A percentile compares a stretch with the other conserved stretches of the same genome.
phyloP scores from a whole-genome alignment of 2,888 invertebrate genomes.

The Onthophagus sagittarius region DNA sequence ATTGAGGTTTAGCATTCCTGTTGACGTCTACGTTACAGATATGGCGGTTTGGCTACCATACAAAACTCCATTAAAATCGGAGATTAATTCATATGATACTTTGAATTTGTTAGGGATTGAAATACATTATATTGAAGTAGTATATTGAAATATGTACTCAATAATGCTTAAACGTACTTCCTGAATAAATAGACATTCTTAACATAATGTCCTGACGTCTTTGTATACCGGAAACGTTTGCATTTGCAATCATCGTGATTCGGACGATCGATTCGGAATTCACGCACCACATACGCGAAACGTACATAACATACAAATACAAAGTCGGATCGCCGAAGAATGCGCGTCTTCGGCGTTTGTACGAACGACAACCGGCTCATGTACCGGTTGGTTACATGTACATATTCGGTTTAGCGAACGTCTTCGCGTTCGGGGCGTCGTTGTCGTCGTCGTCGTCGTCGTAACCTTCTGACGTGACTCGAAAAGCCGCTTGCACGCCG shows the following conservation, averaged over 20 bases:
- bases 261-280: conserved; percentile 19
- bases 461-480: not conserved
- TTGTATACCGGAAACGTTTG: conserved; percentile 6
- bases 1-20: no score
- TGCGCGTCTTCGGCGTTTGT: not conserved
- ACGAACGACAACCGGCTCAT: not conserved
- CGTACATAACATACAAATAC: not conserved
- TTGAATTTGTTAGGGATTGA: no score
- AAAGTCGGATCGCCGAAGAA: not conserved
- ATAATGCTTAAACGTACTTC: no score
- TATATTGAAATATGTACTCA: no score
- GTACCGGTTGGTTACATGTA: not conserved
- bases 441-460: not conserved
- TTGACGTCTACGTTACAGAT: no score
- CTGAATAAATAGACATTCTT: not conserved
- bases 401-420: not conserved
- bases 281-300: not conserved
- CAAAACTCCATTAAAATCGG: no score
- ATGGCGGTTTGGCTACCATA: no score
- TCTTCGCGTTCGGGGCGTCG: not conserved
- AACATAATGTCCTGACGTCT: conserved; percentile 11
- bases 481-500: not conserved
- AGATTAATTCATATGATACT: no score
- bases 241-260: conserved; percentile 21
- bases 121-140: no score